Conservation (phyloP, 1,140 invertebrate genomes). For the Babylonia areolata region DNA sequence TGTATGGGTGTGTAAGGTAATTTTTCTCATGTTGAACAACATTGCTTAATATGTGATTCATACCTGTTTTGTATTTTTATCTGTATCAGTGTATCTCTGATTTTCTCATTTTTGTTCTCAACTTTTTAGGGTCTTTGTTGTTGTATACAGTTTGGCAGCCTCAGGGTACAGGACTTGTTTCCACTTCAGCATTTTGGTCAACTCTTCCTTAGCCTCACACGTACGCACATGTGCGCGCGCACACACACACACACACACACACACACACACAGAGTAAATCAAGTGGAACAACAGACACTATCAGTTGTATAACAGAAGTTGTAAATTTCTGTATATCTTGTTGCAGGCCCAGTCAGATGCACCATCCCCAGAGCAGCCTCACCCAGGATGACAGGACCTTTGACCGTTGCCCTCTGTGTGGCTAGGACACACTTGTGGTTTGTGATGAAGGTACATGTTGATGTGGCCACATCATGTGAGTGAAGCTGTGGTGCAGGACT, state of each 20-base stretch:
- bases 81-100: no score
- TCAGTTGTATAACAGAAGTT: background rate
- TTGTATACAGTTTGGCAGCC: no score
- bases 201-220: no score
- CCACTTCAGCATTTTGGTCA: no score
- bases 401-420: background rate
- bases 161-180: no score
- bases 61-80: no score
- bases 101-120: no score
- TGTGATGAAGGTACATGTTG: background rate
- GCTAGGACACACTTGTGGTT: background rate
- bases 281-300: background rate
- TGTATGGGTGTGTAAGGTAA: no score
- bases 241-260: background rate
- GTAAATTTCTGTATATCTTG: background rate
- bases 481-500: background rate
- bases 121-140: no score
- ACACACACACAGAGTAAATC: background rate
- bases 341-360: background rate
- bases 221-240: no score
- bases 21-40: no score
- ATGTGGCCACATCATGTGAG: slow-evolving; percentile 16
- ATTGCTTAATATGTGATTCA: no score
- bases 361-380: background rate
- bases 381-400: slow-evolving; percentile 2